Conservation (phyloP, 1,140 invertebrate genomes). For the Triops longicaudatus region DNA sequence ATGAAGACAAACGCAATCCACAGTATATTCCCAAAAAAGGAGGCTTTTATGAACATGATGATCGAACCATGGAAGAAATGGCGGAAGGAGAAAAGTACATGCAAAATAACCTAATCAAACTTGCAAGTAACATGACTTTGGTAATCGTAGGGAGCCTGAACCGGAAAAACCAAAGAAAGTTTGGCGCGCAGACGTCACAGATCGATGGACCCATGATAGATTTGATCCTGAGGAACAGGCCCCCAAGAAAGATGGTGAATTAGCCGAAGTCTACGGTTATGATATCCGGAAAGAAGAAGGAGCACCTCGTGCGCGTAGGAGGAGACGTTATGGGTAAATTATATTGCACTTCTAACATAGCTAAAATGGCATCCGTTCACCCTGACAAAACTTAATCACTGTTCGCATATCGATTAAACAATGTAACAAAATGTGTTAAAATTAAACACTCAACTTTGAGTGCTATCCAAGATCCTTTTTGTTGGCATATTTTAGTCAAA, state of each 20-base stretch:
- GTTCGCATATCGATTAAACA: neutral
- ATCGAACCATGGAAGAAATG: conserved; percentile 63
- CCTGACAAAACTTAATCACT: neutral
- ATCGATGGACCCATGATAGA: conserved; percentile 81
- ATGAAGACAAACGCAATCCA: conserved; percentile 90
- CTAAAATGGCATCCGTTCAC: neutral
- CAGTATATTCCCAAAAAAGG: conserved; percentile 94
- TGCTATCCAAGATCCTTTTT: neutral
- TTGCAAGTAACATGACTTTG: neutral
- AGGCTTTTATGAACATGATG: conserved; percentile 94
- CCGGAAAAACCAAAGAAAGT: conserved; percentile 38
- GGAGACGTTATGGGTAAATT: conserved; percentile 69
- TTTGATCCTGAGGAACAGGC: conserved; percentile 71
- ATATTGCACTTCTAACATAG: neutral
- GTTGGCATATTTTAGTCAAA: neutral
- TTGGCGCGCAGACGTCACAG: conserved; percentile 39
- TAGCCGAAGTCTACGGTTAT: conserved; percentile 84
- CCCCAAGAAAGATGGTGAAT: conserved; percentile 78
- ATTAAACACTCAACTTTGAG: neutral
- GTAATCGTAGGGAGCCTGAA: conserved; percentile 29
- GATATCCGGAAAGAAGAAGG: conserved; percentile 89
- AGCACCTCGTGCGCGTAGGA: conserved; percentile 71
- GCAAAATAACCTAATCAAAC: conserved; percentile 32
- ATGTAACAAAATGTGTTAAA: neutral
- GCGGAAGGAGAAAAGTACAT: conserved; percentile 39